These are phyloP conservation scores for Ormia ochracea DNA, from an alignment of 2,888 invertebrate genomes.

Conservation along the genomic window DNA sequence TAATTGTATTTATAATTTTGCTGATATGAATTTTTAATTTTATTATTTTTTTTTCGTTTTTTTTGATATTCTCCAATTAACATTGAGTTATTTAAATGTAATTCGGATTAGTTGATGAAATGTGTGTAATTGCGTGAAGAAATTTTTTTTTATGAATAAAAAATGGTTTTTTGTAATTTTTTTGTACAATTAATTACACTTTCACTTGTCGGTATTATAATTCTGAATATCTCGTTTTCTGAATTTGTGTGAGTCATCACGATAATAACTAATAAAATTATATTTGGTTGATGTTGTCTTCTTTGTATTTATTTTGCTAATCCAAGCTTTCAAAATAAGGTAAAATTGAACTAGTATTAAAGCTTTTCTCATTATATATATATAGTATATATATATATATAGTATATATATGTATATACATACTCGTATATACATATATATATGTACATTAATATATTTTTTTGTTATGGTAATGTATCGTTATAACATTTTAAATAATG, in stretches of 20 bases:
- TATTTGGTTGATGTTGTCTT: neutral
- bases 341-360: neutral
- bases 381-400: neutral
- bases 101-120: constrained; percentile 27
- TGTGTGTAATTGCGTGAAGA: constrained; percentile 56
- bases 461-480: neutral
- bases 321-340: neutral
- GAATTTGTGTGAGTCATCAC: constrained; percentile 32
- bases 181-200: constrained; percentile 62
- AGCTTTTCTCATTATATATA: neutral
- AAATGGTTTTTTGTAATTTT: constrained; percentile 42
- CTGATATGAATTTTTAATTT: constrained; percentile 20
- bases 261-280: neutral
- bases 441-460: too few relatives aligned
- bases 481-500: neutral
- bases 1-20: constrained; percentile 14
- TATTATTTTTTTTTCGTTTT: neutral
- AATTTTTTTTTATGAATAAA: constrained; percentile 22
- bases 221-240: neutral
- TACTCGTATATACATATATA: too few relatives aligned
- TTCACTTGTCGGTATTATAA: neutral
- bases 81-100: neutral
- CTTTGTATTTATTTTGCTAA: neutral
- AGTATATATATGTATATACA: too few relatives aligned
- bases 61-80: neutral